phyloP scores from a whole-genome alignment of 1,140 invertebrate species.

The Drosophila miranda region DNA sequence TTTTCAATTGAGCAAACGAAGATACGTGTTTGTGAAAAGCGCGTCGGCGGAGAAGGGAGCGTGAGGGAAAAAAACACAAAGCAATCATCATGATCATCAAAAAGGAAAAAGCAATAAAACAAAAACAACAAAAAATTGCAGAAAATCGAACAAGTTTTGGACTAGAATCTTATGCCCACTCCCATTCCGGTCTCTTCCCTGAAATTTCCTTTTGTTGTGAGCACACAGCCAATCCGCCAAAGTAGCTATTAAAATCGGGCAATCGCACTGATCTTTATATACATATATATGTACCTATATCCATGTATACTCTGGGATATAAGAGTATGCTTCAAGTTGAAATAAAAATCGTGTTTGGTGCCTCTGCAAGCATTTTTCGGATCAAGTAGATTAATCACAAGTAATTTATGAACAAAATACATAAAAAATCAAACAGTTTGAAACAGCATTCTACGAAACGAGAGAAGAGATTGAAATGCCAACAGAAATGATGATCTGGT shows the following conservation, averaged over 20 bases:
- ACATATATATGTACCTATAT: slow-evolving; percentile 9
- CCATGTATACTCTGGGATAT: slow-evolving; percentile 26
- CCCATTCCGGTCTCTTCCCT: not conserved
- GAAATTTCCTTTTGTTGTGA: slow-evolving; percentile 31
- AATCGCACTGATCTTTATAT: slow-evolving; percentile 16
- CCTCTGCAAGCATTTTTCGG: slow-evolving; percentile 46
- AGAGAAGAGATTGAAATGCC: not conserved
- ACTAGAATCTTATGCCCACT: slow-evolving; percentile 28
- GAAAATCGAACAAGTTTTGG: slow-evolving; percentile 15
- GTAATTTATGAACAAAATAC: slow-evolving; percentile 74
- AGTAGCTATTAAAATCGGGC: slow-evolving; percentile 60
- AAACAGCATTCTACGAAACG: slow-evolving; percentile 39
- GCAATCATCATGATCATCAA: not conserved
- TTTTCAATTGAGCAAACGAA: slow-evolving; percentile 52
- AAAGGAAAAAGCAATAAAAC: slow-evolving; percentile 20
- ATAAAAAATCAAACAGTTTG: slow-evolving; percentile 62
- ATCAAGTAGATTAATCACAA: slow-evolving; percentile 78
- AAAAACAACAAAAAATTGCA: not conserved
- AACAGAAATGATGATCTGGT: slow-evolving; percentile 4
- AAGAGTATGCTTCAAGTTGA: slow-evolving; percentile 52
- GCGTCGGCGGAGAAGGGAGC: slow-evolving; percentile 14
- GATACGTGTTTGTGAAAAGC: not conserved
- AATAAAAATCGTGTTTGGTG: slow-evolving; percentile 72
- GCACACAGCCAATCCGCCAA: slow-evolving; percentile 8
- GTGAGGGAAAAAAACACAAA: slow-evolving; percentile 1